Conservation (phyloP, 2,797 vertebrate species). For the Pelodytes ibericus region DNA sequence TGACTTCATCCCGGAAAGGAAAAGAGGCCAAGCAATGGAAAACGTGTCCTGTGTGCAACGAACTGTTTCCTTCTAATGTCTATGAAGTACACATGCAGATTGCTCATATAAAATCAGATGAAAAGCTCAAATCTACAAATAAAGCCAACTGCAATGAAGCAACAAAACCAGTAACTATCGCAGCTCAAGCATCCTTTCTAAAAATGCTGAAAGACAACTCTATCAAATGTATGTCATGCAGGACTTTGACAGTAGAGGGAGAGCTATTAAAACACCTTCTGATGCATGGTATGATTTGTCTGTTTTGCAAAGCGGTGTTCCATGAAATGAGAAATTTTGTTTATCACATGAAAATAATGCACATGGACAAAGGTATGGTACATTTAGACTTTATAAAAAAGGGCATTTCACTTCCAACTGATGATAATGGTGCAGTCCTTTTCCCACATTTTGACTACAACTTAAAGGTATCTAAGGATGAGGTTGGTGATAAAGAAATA, state of each 20-base stretch:
- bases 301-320: conserved; percentile 90
- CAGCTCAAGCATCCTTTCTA: conserved; percentile 85
- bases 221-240: conserved; percentile 87
- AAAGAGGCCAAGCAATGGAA: conserved; percentile 93
- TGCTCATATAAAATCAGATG: conserved; percentile 76
- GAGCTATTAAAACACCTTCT: conserved; percentile 88
- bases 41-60: conserved; percentile 93
- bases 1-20: conserved; percentile 57
- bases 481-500: conserved; percentile 86
- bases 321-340: conserved; percentile 86
- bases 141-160: background rate
- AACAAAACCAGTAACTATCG: conserved; percentile 78
- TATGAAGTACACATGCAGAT: conserved; percentile 92
- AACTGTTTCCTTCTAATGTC: conserved; percentile 92
- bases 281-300: conserved; percentile 89
- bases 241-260: conserved; percentile 82
- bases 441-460: conserved; percentile 93
- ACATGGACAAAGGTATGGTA: conserved; percentile 80
- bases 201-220: conserved; percentile 92
- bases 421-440: conserved; percentile 79
- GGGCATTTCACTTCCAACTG: conserved; percentile 83
- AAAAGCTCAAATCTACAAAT: background rate
- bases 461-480: conserved; percentile 82
- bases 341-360: conserved; percentile 84
- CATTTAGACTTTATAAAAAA: conserved; percentile 86